Conservation (phyloP, 2,797 vertebrate species). For the Anas acuta region DNA sequence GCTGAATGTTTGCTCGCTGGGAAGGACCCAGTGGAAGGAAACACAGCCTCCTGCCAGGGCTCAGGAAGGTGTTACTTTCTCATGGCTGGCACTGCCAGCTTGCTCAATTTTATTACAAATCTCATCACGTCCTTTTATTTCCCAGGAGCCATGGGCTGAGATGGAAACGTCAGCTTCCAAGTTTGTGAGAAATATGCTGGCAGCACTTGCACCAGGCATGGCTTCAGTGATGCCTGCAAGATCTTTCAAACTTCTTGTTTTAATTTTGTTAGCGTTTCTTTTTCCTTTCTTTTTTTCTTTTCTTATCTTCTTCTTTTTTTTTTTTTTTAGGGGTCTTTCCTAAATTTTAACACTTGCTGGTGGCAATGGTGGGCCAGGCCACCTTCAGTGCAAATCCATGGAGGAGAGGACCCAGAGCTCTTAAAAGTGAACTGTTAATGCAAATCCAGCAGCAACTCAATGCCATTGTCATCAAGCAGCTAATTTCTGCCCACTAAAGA, state of each 20-base stretch:
- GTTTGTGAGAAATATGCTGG: neutral
- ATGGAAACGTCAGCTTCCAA: neutral
- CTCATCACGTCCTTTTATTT: neutral
- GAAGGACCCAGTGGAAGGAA: conserved; percentile 44
- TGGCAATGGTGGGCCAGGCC: neutral
- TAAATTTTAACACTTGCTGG: neutral
- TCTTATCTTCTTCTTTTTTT: no score
- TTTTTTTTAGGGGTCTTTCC: neutral
- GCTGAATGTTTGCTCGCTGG: conserved; percentile 46
- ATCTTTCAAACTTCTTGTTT: neutral
- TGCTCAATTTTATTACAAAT: neutral
- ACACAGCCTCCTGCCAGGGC: conserved; percentile 39
- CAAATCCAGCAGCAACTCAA: neutral
- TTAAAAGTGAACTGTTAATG: neutral
- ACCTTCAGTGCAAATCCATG: neutral
- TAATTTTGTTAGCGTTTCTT: neutral
- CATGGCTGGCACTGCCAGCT: conserved; percentile 37
- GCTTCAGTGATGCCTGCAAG: neutral
- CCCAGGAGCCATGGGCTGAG: neutral
- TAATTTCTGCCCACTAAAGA: neutral
- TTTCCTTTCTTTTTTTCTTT: no score
- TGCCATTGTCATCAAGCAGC: neutral
- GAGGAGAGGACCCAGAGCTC: neutral
- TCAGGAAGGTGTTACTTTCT: conserved; percentile 36
- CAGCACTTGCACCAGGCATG: neutral